Evolutionary conservation across 2,797 vertebrate species (phyloP).

Genomic region (Momotus momota): DNA sequence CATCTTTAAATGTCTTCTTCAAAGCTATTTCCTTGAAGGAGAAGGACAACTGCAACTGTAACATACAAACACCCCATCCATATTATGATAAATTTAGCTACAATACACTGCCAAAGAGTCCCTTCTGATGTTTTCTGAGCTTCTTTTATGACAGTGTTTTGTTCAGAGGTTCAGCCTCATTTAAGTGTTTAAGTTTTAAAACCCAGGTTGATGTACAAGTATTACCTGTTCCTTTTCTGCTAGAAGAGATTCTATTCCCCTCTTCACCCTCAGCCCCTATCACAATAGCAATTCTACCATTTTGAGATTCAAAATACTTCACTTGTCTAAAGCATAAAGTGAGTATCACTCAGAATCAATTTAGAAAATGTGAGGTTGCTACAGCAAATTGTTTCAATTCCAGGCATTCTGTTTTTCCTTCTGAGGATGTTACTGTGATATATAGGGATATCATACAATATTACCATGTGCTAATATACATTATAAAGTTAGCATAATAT

Average conservation of each 20-base stretch:
- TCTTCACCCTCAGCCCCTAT: accelerated
- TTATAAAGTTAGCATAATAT: neutral
- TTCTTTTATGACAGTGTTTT: neutral
- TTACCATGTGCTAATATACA: neutral
- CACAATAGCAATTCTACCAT: neutral
- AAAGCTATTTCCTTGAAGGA: neutral
- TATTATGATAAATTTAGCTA: neutral
- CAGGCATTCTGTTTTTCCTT: neutral
- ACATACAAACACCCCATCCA: neutral
- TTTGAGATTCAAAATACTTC: neutral
- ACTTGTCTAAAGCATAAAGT: neutral
- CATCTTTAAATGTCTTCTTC: neutral
- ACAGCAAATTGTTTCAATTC: neutral
- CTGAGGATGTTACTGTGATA: neutral
- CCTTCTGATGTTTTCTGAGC: neutral
- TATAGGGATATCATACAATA: neutral
- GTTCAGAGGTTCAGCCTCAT: neutral
- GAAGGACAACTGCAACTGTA: neutral
- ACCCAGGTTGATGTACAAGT: neutral
- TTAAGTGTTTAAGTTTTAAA: neutral
- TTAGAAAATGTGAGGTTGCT: neutral
- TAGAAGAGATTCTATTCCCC: neutral
- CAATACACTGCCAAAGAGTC: neutral
- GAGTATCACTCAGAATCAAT: neutral
- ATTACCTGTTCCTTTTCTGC: neutral